Evolutionary conservation across 2,888 invertebrate genomes (phyloP).

Genomic region (Hymenopus coronatus): DNA sequence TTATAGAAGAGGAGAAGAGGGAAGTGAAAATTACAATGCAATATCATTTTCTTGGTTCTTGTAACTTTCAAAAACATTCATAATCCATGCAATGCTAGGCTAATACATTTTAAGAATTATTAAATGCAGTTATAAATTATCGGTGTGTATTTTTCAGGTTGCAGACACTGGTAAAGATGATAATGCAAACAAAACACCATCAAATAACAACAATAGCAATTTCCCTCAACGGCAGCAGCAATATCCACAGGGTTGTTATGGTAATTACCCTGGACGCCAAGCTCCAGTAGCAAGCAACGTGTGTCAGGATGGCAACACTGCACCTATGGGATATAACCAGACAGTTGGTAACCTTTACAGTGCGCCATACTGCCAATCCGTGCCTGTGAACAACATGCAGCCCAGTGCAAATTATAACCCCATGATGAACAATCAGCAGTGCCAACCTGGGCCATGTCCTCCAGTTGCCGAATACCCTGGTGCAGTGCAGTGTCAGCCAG

Average conservation of each 20-base stretch:
- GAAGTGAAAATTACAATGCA: no score
- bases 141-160: constrained; percentile 26
- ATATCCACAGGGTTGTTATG: background rate
- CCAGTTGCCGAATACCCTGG: background rate
- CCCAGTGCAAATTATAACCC: constrained; percentile 33
- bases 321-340: background rate
- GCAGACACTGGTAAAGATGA: constrained; percentile 29
- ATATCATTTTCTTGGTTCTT: no score
- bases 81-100: no score
- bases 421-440: constrained; percentile 20
- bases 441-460: constrained; percentile 21
- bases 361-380: background rate
- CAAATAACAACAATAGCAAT: constrained; percentile 3
- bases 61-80: no score
- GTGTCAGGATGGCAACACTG: background rate
- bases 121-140: background rate
- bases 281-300: background rate
- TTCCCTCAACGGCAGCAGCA: background rate
- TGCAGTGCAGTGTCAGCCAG: constrained; percentile 2
- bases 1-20: no score
- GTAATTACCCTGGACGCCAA: background rate
- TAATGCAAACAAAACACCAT: constrained; percentile 3
- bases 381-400: constrained; percentile 30
- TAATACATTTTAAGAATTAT: no score
- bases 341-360: background rate